Percentiles rank a stretch among this genome's conserved stretches.
phyloP scores from a whole-genome alignment of 2,113 vertebrate species.

The Nycticebus coucang region DNA sequence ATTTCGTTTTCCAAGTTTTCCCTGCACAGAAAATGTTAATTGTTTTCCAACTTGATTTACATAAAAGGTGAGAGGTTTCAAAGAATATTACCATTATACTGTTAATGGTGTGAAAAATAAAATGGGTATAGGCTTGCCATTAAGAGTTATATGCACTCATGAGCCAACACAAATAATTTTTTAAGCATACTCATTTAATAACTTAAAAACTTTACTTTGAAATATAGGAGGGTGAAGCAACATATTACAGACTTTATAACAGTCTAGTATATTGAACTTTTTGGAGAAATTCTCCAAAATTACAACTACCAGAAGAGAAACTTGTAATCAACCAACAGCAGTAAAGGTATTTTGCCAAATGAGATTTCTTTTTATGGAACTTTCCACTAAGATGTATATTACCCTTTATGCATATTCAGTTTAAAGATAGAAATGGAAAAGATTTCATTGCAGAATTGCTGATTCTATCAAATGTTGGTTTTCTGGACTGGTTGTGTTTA shows the following conservation, averaged over 20 bases:
- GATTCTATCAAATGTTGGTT: neutral
- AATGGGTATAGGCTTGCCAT: neutral
- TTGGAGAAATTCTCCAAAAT: slow-evolving; percentile 32
- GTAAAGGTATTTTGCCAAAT: neutral
- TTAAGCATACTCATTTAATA: slow-evolving; percentile 41
- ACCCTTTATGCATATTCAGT: neutral
- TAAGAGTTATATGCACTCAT: slow-evolving; percentile 65
- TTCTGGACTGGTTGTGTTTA: neutral
- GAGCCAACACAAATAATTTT: slow-evolving; percentile 22
- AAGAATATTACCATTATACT: slow-evolving; percentile 62
- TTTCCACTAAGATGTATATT: neutral
- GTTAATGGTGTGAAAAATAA: slow-evolving; percentile 75
- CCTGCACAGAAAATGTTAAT: slow-evolving; percentile 72
- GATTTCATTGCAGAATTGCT: neutral
- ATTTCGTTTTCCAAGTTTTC: slow-evolving; percentile 74
- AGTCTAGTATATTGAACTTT: neutral
- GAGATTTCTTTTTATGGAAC: neutral
- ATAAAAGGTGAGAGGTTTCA: slow-evolving; percentile 72
- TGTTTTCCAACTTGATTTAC: slow-evolving; percentile 65
- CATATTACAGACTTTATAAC: neutral
- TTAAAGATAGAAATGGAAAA: neutral
- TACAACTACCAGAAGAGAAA: neutral
- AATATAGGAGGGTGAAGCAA: slow-evolving; percentile 32
- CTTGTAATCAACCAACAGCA: neutral
- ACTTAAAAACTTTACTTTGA: slow-evolving; percentile 39